Evolutionary conservation across 2,797 vertebrate species (phyloP).

Genomic region (Acanthopagrus latus): DNA sequence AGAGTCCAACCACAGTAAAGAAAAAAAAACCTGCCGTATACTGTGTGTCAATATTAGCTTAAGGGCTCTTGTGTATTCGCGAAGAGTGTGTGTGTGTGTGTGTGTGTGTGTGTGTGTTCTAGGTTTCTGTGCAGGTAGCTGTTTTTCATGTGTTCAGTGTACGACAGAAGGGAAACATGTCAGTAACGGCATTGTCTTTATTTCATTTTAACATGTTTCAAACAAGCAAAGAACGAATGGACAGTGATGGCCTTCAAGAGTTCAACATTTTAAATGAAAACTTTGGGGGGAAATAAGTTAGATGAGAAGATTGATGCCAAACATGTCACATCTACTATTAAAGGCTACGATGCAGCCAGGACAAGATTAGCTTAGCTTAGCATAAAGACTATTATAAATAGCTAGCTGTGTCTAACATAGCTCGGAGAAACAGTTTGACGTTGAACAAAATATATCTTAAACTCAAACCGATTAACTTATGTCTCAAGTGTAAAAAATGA

Average conservation of each 20-base stretch:
- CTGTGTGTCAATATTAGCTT: constrained; percentile 26
- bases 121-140: constrained; percentile 4
- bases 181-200: background rate
- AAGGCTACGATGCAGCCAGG: too few relatives aligned
- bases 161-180: background rate
- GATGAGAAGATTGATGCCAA: too few relatives aligned
- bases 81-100: constrained; percentile 12
- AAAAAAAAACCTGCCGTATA: too few relatives aligned
- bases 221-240: too few relatives aligned
- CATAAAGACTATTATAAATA: too few relatives aligned
- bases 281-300: background rate
- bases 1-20: background rate
- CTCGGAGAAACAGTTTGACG: too few relatives aligned
- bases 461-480: too few relatives aligned
- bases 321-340: too few relatives aligned
- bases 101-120: constrained; percentile 4
- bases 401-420: too few relatives aligned
- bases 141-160: background rate
- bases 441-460: too few relatives aligned
- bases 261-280: background rate
- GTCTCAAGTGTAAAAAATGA: too few relatives aligned
- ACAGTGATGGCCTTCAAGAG: background rate
- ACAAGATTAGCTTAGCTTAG: too few relatives aligned
- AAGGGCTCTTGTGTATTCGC: constrained; percentile 18
- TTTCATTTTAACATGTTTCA: background rate